These are phyloP conservation scores for Gobio occitaniae DNA, from an alignment of 2,797 vertebrate species.

Conservation along the genomic window DNA sequence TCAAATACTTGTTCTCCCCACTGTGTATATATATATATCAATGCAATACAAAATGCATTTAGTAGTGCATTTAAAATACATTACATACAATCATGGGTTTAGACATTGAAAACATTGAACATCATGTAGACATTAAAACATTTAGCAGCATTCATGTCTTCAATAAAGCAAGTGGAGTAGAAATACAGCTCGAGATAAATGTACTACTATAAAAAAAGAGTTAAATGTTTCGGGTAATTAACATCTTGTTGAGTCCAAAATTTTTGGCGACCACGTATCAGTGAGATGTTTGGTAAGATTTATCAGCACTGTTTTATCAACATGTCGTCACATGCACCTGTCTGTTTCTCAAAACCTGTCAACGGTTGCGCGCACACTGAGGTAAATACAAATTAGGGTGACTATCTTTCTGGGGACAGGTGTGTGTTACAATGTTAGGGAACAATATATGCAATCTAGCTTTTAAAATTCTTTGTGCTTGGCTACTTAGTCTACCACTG, in stretches of 20 bases:
- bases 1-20: no score
- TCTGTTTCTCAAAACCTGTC: background rate
- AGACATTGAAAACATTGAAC: no score
- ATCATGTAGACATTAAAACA: background rate
- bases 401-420: background rate
- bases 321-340: background rate
- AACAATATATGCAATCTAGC: background rate
- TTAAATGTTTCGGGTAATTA: background rate
- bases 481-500: background rate
- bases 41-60: background rate
- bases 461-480: background rate
- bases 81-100: no score
- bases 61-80: background rate
- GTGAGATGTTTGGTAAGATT: background rate
- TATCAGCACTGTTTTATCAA: constrained; percentile 2
- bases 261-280: background rate
- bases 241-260: background rate
- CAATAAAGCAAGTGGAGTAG: background rate
- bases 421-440: background rate
- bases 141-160: background rate
- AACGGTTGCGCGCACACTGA: background rate
- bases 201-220: no score
- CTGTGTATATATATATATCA: background rate
- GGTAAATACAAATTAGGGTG: constrained; percentile 12
- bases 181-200: background rate